Conservation (phyloP, 2,113 vertebrate species). For the Proterorhinus semilunaris region DNA sequence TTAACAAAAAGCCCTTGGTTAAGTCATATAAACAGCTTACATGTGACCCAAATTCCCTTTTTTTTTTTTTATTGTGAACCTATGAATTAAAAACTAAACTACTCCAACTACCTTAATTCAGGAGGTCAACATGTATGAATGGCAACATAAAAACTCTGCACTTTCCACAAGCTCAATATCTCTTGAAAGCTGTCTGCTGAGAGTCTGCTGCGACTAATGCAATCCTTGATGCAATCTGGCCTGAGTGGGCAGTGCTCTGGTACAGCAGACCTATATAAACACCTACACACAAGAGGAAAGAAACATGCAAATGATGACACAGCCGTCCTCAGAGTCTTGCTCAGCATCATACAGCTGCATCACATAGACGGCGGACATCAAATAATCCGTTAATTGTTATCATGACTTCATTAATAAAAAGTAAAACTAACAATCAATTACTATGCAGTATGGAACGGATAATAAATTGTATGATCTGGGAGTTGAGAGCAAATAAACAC, state of each 20-base stretch:
- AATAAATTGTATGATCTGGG: background rate
- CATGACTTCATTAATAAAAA: no score
- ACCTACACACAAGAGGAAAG: constrained; percentile 19
- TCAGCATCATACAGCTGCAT: background rate
- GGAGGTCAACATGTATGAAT: no score
- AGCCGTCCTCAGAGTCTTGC: background rate
- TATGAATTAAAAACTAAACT: background rate
- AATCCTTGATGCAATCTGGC: constrained; percentile 54
- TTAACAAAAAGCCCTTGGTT: background rate
- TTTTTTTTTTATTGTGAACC: background rate
- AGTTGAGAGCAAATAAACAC: no score
- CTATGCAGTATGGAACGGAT: no score
- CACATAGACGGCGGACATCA: background rate
- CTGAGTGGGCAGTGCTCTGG: constrained; percentile 48
- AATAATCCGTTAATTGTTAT: no score
- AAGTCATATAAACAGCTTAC: background rate
- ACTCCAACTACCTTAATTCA: background rate
- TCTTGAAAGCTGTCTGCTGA: constrained; percentile 37
- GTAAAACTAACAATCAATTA: no score
- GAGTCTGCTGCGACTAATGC: constrained; percentile 50
- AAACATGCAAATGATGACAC: constrained; percentile 27
- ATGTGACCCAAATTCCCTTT: background rate
- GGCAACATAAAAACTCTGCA: background rate
- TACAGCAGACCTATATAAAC: constrained; percentile 43
- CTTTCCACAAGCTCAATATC: constrained; percentile 19